Percentiles rank a stretch among this genome's conserved stretches.
Evolutionary conservation across 2,797 vertebrate genomes (phyloP).

Genomic region (Argentina silus): DNA sequence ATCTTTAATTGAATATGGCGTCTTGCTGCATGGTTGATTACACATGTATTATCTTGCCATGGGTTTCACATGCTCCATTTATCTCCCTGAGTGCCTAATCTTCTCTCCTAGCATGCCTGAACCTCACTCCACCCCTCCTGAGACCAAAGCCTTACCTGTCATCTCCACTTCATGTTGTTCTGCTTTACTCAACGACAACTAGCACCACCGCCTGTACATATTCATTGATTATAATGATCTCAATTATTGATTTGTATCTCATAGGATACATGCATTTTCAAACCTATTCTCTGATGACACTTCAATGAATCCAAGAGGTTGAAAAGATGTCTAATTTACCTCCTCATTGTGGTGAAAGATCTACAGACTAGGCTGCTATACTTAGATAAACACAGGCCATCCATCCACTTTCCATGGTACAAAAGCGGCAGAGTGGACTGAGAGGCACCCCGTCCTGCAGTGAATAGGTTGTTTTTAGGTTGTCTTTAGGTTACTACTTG

Average conservation of each 20-base stretch:
- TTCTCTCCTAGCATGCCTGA: constrained; percentile 49
- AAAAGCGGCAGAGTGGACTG: constrained; percentile 62
- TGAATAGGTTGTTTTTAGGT: constrained; percentile 73
- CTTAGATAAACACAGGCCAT: constrained; percentile 68
- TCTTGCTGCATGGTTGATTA: constrained; percentile 67
- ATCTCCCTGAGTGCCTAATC: constrained; percentile 61
- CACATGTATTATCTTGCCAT: constrained; percentile 58
- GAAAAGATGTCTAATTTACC: constrained; percentile 14
- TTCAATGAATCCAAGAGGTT: constrained; percentile 5
- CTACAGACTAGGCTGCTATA: constrained; percentile 46
- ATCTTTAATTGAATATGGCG: constrained; percentile 60
- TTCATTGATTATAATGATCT: background rate
- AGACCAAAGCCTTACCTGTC: constrained; percentile 44
- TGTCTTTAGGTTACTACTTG: constrained; percentile 70
- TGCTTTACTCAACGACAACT: background rate
- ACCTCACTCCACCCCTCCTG: constrained; percentile 56
- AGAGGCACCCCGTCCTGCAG: constrained; percentile 65
- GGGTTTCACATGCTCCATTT: constrained; percentile 39
- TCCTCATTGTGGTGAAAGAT: constrained; percentile 44
- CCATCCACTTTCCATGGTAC: constrained; percentile 71
- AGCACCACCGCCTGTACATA: constrained; percentile 4
- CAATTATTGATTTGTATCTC: background rate
- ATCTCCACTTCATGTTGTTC: constrained; percentile 52
- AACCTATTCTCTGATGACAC: constrained; percentile 7
- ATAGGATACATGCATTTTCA: constrained; percentile 8